Percentiles rank a stretch among this genome's conserved stretches.
Conservation (phyloP, 2,888 invertebrate genomes). For the Stratiomys singularior region DNA sequence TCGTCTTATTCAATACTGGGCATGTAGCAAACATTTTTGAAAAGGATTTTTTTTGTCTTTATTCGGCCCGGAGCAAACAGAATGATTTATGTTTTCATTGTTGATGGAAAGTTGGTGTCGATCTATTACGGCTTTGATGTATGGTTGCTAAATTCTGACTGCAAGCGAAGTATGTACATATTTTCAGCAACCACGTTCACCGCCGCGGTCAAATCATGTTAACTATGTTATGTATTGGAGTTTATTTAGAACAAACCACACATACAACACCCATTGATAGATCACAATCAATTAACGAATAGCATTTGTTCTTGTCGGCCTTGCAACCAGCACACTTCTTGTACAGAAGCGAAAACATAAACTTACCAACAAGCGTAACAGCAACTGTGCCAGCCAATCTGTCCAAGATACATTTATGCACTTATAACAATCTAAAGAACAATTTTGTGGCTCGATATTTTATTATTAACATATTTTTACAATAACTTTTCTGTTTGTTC, state of each 20-base stretch:
- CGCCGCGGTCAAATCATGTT: background rate
- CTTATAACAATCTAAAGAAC: background rate
- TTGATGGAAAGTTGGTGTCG: constrained; percentile 43
- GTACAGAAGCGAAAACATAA: constrained; percentile 26
- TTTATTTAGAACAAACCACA: constrained; percentile 4
- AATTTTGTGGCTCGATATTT: constrained; percentile 3
- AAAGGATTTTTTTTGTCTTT: background rate
- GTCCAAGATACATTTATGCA: background rate
- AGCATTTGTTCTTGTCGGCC: constrained; percentile 33
- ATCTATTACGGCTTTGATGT: background rate
- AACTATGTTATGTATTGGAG: background rate
- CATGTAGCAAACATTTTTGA: constrained; percentile 14
- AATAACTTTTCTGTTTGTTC: constrained; percentile 10
- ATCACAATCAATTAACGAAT: constrained; percentile 39
- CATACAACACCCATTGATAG: background rate
- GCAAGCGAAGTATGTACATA: constrained; percentile 13
- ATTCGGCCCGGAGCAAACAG: background rate
- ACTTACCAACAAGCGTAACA: background rate
- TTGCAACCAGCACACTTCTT: background rate
- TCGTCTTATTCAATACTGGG: constrained; percentile 25
- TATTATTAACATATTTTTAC: constrained; percentile 36
- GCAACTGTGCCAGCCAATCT: background rate
- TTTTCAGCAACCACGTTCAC: background rate
- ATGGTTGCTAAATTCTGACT: constrained; percentile 12
- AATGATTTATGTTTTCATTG: constrained; percentile 45